Conservation (phyloP, 2,113 vertebrate genomes). For the Pantherophis guttatus region DNA sequence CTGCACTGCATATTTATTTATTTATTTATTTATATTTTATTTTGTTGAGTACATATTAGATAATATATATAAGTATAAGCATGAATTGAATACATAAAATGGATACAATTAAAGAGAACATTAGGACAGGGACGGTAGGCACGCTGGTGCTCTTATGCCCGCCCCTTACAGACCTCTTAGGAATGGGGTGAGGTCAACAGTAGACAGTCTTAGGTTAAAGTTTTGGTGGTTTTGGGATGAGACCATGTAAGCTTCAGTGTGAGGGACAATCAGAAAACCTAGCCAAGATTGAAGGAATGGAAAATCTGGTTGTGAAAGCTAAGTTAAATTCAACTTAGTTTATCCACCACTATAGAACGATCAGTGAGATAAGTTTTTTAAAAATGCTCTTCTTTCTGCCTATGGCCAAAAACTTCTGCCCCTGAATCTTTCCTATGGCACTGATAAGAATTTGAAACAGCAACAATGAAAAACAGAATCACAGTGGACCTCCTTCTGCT, state of each 20-base stretch:
- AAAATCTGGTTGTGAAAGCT: neutral
- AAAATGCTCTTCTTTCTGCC: neutral
- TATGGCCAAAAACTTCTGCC: neutral
- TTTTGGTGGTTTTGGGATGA: no score
- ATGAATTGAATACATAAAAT: no score
- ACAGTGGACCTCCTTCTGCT: neutral
- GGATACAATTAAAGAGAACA: no score
- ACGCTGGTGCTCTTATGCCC: no score
- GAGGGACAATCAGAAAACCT: neutral
- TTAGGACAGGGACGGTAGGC: no score
- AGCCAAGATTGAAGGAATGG: neutral
- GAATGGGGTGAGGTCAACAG: no score
- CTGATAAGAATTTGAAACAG: neutral
- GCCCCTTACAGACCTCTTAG: no score
- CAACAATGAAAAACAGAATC: neutral
- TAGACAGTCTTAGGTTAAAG: no score
- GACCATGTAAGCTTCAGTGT: neutral
- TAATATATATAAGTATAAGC: no score
- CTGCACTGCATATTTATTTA: neutral
- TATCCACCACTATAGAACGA: neutral
- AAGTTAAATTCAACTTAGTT: neutral
- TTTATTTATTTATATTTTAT: no score
- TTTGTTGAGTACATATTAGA: no score
- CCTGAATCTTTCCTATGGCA: neutral
- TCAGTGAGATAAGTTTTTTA: neutral